Percentiles rank a stretch among this genome's conserved stretches.
These are phyloP conservation scores for Falco berigora DNA, from an alignment of 2,797 vertebrate genomes.

Conservation along the genomic window DNA sequence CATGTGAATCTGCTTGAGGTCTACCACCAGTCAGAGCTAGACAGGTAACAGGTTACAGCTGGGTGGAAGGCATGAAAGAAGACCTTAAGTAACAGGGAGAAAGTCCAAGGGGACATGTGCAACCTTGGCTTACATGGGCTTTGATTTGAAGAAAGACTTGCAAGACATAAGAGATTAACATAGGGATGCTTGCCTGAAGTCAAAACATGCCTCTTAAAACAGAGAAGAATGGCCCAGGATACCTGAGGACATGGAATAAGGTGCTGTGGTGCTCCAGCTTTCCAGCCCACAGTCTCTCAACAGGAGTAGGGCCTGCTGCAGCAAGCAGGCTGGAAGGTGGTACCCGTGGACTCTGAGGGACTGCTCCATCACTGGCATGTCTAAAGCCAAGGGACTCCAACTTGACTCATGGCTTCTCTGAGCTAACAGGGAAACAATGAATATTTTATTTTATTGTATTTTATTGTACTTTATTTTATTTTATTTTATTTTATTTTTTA, in stretches of 20 bases:
- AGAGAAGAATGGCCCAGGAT: not conserved
- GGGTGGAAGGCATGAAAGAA: not conserved
- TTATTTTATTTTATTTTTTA: not conserved
- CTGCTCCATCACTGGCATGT: not conserved
- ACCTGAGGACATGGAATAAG: not conserved
- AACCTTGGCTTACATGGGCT: not conserved
- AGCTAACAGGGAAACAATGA: conserved; percentile 33
- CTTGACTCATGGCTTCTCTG: not conserved
- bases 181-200: not conserved
- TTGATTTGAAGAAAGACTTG: not conserved
- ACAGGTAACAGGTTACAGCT: not conserved
- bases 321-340: not conserved
- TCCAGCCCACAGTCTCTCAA: not conserved
- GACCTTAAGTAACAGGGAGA: not conserved
- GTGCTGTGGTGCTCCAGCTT: not conserved
- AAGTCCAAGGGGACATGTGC: not conserved
- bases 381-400: not conserved
- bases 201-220: not conserved
- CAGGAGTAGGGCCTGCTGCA: rapidly evolving
- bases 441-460: not conserved
- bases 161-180: not conserved
- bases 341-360: rapidly evolving
- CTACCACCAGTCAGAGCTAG: not conserved
- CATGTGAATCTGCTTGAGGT: not conserved
- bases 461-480: too few species aligned